These are phyloP conservation scores for Prietella phreatophila DNA, from an alignment of 2,113 vertebrate genomes.

Conservation along the genomic window DNA sequence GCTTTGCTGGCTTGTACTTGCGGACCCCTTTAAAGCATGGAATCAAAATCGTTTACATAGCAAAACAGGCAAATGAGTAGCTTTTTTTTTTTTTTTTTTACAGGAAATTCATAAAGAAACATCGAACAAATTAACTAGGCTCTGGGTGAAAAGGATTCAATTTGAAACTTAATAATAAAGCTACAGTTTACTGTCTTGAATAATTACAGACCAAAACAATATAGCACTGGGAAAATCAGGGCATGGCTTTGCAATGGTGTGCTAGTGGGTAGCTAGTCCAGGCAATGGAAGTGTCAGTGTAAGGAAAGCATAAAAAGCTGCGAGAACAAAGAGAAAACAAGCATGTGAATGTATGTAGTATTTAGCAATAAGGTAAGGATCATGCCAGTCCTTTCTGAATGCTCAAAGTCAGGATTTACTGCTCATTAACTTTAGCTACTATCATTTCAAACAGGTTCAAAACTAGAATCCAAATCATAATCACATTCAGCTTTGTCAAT, in stretches of 20 bases:
- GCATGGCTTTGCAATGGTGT: slow-evolving; percentile 11
- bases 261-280: not conserved
- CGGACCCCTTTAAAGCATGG: slow-evolving; percentile 74
- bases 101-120: not conserved
- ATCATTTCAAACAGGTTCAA: not conserved
- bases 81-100: not conserved
- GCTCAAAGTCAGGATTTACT: slow-evolving; percentile 58
- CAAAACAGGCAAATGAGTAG: not conserved
- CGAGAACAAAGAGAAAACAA: not conserved
- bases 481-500: slow-evolving; percentile 7
- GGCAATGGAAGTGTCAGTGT: not conserved
- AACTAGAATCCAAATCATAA: not conserved
- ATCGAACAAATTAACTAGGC: not conserved
- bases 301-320: not conserved
- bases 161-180: slow-evolving; percentile 30
- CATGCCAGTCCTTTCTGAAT: slow-evolving; percentile 26
- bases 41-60: slow-evolving; percentile 1
- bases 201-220: slow-evolving; percentile 33
- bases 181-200: not conserved
- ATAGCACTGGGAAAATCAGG: slow-evolving; percentile 36
- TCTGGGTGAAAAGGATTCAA: slow-evolving; percentile 4
- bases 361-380: not conserved
- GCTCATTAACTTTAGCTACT: slow-evolving; percentile 19
- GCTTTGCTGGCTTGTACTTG: slow-evolving; percentile 94
- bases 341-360: not conserved